Percentiles rank a stretch among this genome's conserved stretches.
Conservation (phyloP, 2,797 vertebrate species). For the Rousettus madagascariensis region DNA sequence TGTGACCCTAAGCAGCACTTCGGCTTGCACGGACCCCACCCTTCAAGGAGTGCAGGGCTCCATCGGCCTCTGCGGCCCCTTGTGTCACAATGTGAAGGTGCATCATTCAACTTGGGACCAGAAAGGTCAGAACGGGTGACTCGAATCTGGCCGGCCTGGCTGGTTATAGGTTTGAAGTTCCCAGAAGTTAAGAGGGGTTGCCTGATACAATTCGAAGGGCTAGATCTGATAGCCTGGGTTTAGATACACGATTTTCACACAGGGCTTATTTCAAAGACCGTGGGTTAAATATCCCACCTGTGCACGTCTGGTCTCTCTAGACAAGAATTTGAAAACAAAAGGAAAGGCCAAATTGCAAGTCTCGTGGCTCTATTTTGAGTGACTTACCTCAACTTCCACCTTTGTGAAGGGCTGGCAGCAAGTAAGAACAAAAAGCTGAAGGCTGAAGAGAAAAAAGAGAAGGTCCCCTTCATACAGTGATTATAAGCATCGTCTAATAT, state of each 20-base stretch:
- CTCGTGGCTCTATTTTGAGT: not conserved
- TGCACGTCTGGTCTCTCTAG: not conserved
- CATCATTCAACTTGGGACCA: not conserved
- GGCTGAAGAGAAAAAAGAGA: constrained; percentile 82
- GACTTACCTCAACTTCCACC: constrained; percentile 95
- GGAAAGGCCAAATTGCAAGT: not conserved
- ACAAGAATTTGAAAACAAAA: not conserved
- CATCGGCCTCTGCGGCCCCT: not conserved
- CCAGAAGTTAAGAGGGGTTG: not conserved
- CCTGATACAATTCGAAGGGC: not conserved
- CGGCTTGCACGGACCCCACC: not conserved
- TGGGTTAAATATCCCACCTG: not conserved
- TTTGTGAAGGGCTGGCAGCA: constrained; percentile 93
- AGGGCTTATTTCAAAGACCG: not conserved
- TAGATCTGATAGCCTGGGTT: not conserved
- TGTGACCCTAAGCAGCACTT: not conserved
- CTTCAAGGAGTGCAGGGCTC: not conserved
- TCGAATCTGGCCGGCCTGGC: not conserved
- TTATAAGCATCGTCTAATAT: rapidly evolving
- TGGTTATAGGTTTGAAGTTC: not conserved
- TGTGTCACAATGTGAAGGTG: not conserved
- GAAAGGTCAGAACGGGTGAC: not conserved
- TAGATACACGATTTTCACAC: not conserved
- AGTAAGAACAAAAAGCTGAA: constrained; percentile 90
- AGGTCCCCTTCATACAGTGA: not conserved